Evolutionary conservation across 2,113 vertebrate species (phyloP), one percentile per base, ranked within the genome.

Genomic region (Aramus guarauna): DNA sequence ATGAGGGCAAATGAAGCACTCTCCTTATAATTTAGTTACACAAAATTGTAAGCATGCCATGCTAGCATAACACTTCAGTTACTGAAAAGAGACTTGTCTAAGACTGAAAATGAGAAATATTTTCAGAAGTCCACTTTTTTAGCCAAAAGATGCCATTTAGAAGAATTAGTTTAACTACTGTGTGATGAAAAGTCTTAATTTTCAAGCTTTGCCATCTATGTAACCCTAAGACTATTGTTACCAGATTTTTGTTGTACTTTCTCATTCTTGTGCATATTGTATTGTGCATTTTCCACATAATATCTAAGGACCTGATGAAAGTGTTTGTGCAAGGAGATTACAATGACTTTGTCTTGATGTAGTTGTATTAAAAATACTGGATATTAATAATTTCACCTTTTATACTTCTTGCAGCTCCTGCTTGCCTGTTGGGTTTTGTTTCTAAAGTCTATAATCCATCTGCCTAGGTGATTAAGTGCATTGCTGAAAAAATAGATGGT

Each of bases 121-220:
- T 93, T 67, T 87, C 62, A 27, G 15, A 87, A 74, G 52, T 18
- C 5, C 5, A 1, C 23, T n/a, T 45, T 52, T 63, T 71, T 32
- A 67, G 29, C 29, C 12, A 50, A 23, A 86, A 67, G 30, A 21
- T 91, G 9, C 15, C 5, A 37, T 95, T 74, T 27, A 56, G 47
- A 93, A 63, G 11, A 58, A 77, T n/a, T 60, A 19, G 24, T 66
- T 87, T 71, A 66, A 78, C 12, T n/a, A 88, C 5, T 73, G 0
- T 64, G 17, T 73, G 37, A 77, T 66, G 13, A n/a, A 75, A 53
- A 60, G 13, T 79, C 43, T 88, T 82, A 7, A 53, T 63, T 91
- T 64, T 77, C 37, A 45, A 0, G 1, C 32, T 74, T 79, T 56
- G 12, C 17, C 0, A 0, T 78, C 39, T 53, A 1, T 34, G 23